Base-by-base conservation (phyloP, 2,888 invertebrate genomes). In the Drosophila siamana region DNA sequence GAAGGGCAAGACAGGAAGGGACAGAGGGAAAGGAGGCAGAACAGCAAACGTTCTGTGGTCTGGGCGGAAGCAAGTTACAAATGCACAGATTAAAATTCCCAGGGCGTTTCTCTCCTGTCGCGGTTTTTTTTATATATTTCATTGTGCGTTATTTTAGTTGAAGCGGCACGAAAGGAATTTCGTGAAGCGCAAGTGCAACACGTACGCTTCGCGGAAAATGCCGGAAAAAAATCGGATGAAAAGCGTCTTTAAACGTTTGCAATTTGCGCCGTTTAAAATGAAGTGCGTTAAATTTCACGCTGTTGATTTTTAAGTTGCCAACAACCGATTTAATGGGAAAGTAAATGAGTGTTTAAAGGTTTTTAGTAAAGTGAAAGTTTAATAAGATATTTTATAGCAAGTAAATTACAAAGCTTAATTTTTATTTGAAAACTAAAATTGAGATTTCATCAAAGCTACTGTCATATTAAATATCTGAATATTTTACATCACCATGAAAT, bases 41-140 rank as follows among this genome's bases (percentile, higher is more conserved):
- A 9, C 28, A 68, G 52, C 60, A 19, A 48, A 40, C 33, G 47
- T 47, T 68, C 68, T 36, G 41, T 26, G 64, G 60, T 41, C 69
- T 62, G 52, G 60, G 44, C 70, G 68, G 66, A 72, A 85, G 87
- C 77, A 84, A 82, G 87, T 81, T 79, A 80, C 77, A 77, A 85
- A 85, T 87, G 87, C 80, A 78, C 48, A 74, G 69, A 80, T 71
- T 73, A 72, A 72, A 71, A 79, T 80, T 79, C 79, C 69, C 78
- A 78, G 64, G 74, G 74, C 78, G 78, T 75, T 69, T 57, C 69
- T 56, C 44, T 60, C 44, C 52, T 56, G 47, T 74, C 74, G 74
- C 56, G 61, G 63, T 70, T 74, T 66, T 26, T 26, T 26, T 26
- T 26, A 6, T 4, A 6, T 6, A 6, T 70, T 55, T 40, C 46